Conservation (phyloP, 1,140 invertebrate genomes). For the Apis mellifera region DNA sequence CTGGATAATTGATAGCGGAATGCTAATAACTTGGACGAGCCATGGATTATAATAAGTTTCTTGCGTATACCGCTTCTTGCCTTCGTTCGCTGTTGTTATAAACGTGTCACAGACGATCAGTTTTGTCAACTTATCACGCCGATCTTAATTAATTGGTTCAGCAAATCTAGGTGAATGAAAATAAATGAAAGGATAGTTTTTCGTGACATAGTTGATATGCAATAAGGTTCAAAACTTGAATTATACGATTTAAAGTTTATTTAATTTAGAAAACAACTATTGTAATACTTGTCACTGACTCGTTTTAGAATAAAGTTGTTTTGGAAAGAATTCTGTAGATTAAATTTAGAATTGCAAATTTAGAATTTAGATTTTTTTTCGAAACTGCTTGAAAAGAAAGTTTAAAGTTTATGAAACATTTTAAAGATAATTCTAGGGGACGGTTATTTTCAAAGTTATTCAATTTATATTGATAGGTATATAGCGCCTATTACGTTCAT, state of each 20-base stretch:
- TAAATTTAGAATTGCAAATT: too few species aligned
- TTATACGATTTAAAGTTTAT: background rate
- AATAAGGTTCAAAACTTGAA: background rate
- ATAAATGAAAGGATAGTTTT: conserved; percentile 21
- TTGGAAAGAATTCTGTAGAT: too few species aligned
- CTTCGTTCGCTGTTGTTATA: conserved; percentile 14
- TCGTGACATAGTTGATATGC: background rate
- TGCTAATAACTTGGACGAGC: conserved; percentile 77
- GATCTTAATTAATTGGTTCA: conserved; percentile 43
- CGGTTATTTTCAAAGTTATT: background rate
- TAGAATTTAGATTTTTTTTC: too few species aligned
- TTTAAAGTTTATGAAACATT: background rate
- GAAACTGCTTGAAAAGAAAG: too few species aligned
- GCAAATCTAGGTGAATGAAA: background rate
- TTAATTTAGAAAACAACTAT: background rate
- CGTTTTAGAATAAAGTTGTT: too few species aligned
- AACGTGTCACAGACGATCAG: conserved; percentile 43
- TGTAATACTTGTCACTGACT: too few species aligned
- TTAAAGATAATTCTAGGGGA: background rate
- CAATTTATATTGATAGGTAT: background rate
- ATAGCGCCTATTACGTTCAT: background rate
- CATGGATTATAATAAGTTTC: conserved; percentile 76
- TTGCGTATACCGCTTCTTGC: conserved; percentile 56
- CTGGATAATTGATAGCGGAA: conserved; percentile 52
- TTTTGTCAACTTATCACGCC: conserved; percentile 50